These are phyloP conservation scores for Odontomyia ornata DNA, from an alignment of 2,888 invertebrate species.

Conservation along the genomic window DNA sequence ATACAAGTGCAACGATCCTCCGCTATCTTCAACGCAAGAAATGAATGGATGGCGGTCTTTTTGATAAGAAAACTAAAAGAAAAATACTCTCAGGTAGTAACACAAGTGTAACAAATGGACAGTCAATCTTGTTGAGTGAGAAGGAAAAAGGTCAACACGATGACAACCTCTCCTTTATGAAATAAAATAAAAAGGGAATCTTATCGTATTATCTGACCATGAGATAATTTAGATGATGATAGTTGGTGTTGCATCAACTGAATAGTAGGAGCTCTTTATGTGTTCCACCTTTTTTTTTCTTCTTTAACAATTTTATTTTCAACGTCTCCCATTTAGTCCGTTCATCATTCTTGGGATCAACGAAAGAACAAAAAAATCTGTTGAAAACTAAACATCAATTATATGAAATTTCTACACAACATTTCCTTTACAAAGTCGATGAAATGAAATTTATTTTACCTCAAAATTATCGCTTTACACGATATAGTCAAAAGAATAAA, in stretches of 20 bases:
- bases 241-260: neutral
- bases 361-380: no score
- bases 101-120: no score
- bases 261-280: neutral
- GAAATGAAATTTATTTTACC: constrained; percentile 1
- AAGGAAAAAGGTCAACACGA: neutral
- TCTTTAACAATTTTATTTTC: neutral
- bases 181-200: neutral
- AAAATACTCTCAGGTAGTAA: neutral
- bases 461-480: constrained; percentile 16
- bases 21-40: neutral
- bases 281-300: no score
- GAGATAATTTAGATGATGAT: neutral
- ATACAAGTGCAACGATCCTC: neutral
- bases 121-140: no score
- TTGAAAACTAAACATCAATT: no score
- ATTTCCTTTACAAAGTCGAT: no score
- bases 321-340: neutral
- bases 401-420: neutral
- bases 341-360: no score
- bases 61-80: neutral
- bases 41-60: constrained; percentile 1
- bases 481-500: neutral
- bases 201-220: neutral
- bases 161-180: neutral